Percentiles rank a stretch among this genome's conserved stretches.
Conservation (phyloP, 2,797 vertebrate species). For the Champsocephalus gunnari region DNA sequence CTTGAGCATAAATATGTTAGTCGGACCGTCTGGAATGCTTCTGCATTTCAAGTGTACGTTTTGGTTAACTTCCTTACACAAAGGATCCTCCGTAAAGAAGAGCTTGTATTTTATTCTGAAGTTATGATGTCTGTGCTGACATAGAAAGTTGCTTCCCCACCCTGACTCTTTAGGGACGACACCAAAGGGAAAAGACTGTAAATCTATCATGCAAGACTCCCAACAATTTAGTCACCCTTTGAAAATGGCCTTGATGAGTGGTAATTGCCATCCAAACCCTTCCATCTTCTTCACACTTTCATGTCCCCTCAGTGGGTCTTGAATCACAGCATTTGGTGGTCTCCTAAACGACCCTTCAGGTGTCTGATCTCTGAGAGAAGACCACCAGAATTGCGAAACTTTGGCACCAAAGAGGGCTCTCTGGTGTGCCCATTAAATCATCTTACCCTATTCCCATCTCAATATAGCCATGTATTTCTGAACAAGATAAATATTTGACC, state of each 20-base stretch:
- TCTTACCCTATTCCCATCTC: constrained; percentile 81
- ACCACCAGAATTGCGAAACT: constrained; percentile 84
- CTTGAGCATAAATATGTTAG: constrained; percentile 73
- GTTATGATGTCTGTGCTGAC: constrained; percentile 57
- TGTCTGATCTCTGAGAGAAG: constrained; percentile 77
- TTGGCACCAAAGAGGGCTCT: constrained; percentile 75
- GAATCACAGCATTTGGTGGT: constrained; percentile 76
- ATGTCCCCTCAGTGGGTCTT: constrained; percentile 78
- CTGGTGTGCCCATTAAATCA: constrained; percentile 86
- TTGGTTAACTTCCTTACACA: constrained; percentile 57
- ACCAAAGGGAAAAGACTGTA: constrained; percentile 64
- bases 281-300: constrained; percentile 78
- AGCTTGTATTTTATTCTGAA: constrained; percentile 48
- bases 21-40: constrained; percentile 65
- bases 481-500: constrained; percentile 89
- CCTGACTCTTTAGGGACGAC: constrained; percentile 66
- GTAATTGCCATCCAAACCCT: constrained; percentile 72
- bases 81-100: constrained; percentile 31
- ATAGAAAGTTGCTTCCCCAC: constrained; percentile 56
- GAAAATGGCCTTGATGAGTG: constrained; percentile 77
- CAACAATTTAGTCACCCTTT: constrained; percentile 75
- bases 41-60: constrained; percentile 58
- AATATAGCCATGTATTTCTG: constrained; percentile 83
- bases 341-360: constrained; percentile 75
- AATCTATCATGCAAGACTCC: constrained; percentile 72